These are phyloP conservation scores for Macrosoma leucophasiata DNA, from an alignment of 2,888 invertebrate species.

Conservation along the genomic window DNA sequence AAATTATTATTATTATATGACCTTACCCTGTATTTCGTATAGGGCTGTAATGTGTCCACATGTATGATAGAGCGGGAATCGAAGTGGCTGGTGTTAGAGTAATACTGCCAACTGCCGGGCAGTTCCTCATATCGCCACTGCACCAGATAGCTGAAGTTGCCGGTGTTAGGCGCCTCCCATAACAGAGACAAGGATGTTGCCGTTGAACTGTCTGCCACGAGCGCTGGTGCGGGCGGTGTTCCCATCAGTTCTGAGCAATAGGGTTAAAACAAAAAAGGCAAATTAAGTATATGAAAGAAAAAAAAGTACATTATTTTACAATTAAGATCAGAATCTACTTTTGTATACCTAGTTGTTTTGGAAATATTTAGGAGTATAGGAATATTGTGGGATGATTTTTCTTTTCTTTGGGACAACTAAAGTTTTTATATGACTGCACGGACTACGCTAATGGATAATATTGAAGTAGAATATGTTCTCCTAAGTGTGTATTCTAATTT, in stretches of 20 bases:
- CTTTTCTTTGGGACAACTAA: too few relatives aligned
- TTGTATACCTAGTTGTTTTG: too few relatives aligned
- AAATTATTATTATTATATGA: too few relatives aligned
- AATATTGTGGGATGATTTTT: too few relatives aligned
- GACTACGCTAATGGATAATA: too few relatives aligned
- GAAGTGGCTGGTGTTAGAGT: constrained; percentile 82
- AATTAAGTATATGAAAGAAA: constrained; percentile 1
- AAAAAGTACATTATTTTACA: too few relatives aligned
- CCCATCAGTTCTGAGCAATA: constrained; percentile 78
- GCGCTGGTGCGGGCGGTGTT: constrained; percentile 82
- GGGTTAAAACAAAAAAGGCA: constrained; percentile 2
- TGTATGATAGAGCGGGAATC: constrained; percentile 79
- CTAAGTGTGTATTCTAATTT: too few relatives aligned
- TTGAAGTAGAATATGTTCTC: too few relatives aligned
- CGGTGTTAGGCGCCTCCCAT: constrained; percentile 80
- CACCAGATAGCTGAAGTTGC: constrained; percentile 77
- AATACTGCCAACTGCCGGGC: constrained; percentile 88
- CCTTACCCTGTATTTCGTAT: constrained; percentile 92
- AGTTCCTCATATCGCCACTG: constrained; percentile 86
- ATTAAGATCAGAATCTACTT: too few relatives aligned
- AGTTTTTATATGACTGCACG: too few relatives aligned
- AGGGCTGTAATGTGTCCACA: constrained; percentile 88
- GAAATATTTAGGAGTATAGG: too few relatives aligned
- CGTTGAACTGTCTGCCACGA: constrained; percentile 85
- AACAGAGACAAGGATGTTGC: constrained; percentile 86